phyloP scores from a whole-genome alignment of 2,113 vertebrate species.

The Epinephelus fuscoguttatus region DNA sequence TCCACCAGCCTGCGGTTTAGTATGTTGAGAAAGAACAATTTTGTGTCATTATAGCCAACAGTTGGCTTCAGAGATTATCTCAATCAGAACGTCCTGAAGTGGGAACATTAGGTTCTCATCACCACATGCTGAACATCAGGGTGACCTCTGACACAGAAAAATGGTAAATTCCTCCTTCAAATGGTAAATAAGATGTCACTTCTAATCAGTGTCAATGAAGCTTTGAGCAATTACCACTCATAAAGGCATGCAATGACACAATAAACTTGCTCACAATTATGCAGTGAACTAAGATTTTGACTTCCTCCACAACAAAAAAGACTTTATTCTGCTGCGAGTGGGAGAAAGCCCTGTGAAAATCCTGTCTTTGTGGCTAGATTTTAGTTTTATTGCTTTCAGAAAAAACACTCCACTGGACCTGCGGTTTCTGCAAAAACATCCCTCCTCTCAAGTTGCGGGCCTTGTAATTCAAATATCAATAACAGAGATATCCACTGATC shows the following conservation, averaged over 20 bases:
- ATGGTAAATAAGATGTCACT: background rate
- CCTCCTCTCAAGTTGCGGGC: slow-evolving; percentile 37
- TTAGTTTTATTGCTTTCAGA: slow-evolving; percentile 13
- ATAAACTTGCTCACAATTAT: background rate
- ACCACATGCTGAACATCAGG: background rate
- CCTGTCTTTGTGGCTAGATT: slow-evolving; percentile 4
- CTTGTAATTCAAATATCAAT: slow-evolving; percentile 57
- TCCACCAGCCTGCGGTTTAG: slow-evolving; percentile 4
- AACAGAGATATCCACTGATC: slow-evolving; percentile 23
- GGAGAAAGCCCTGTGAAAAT: slow-evolving; percentile 3
- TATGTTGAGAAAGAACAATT: slow-evolving; percentile 9
- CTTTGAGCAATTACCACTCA: background rate
- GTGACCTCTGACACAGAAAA: slow-evolving; percentile 4
- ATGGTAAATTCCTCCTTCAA: background rate
- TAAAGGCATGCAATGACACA: background rate
- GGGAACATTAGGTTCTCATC: background rate
- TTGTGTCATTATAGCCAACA: background rate
- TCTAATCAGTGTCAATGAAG: background rate
- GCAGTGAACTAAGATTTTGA: slow-evolving; percentile 1
- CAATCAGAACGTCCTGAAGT: background rate
- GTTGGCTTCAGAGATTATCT: background rate
- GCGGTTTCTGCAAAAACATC: slow-evolving; percentile 55
- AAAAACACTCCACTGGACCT: slow-evolving; percentile 28
- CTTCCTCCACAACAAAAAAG: slow-evolving; percentile 1
- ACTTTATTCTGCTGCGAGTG: background rate